Percentiles rank a stretch among this genome's conserved stretches.
Conservation (phyloP, 2,113 vertebrate species). For the Nesogale talazaci region DNA sequence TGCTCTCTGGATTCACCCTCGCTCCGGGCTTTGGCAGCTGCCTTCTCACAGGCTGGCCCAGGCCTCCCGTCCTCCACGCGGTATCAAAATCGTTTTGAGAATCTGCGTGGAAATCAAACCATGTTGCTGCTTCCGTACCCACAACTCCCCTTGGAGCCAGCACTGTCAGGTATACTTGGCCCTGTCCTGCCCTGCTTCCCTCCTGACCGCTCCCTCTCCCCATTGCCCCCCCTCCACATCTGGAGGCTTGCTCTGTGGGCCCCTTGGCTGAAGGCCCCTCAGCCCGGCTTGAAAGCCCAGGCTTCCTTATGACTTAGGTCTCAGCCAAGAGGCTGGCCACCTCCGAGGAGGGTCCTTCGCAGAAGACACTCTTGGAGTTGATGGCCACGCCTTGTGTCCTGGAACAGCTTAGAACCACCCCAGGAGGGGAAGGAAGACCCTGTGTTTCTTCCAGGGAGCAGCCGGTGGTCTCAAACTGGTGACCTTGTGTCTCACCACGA, state of each 20-base stretch:
- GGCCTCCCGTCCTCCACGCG: accelerated
- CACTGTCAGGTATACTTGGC: not conserved
- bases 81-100: not conserved
- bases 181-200: not conserved
- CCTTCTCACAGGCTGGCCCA: not conserved
- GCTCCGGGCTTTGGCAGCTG: not conserved
- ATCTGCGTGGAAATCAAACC: not conserved
- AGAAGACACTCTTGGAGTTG: too few relatives aligned
- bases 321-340: not conserved
- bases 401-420: too few relatives aligned
- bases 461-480: too few relatives aligned
- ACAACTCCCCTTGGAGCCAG: not conserved
- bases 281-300: not conserved
- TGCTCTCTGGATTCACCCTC: not conserved
- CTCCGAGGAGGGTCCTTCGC: too few relatives aligned
- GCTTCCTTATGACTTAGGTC: not conserved
- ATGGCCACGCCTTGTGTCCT: too few relatives aligned
- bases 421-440: too few relatives aligned
- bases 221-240: accelerated
- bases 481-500: too few relatives aligned
- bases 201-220: not conserved
- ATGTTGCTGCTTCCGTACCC: not conserved
- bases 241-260: too few relatives aligned
- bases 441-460: too few relatives aligned
- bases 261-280: not conserved